These are phyloP conservation scores for Rhynchophorus ferrugineus DNA, from an alignment of 1,140 invertebrate species.

Conservation along the genomic window DNA sequence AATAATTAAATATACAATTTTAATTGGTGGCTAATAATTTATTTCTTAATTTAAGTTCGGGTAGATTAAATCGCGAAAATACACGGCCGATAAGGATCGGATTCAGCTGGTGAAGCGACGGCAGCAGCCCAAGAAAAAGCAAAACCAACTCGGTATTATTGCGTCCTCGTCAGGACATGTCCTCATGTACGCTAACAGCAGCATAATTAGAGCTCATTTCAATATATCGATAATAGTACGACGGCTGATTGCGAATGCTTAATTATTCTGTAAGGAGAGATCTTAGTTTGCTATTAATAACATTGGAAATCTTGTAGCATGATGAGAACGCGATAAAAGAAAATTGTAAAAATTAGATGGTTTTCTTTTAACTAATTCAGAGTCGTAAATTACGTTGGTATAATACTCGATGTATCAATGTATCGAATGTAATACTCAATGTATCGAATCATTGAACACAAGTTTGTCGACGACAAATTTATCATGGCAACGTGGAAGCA, in stretches of 20 bases:
- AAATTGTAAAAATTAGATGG: too few species aligned
- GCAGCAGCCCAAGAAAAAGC: too few species aligned
- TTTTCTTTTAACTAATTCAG: too few species aligned
- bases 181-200: neutral
- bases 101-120: neutral
- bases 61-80: neutral
- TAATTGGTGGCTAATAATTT: neutral
- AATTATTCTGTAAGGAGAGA: neutral
- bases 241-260: neutral
- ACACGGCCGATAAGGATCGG: neutral
- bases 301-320: too few species aligned
- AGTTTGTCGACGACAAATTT: too few species aligned
- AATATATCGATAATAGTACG: neutral
- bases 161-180: neutral
- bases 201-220: neutral
- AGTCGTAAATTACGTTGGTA: too few species aligned
- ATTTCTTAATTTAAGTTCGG: neutral
- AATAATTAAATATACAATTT: neutral
- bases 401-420: too few species aligned
- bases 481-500: too few species aligned
- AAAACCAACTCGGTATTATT: neutral
- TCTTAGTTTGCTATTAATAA: too few species aligned
- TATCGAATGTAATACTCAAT: too few species aligned
- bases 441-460: too few species aligned
- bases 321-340: too few species aligned